These are phyloP conservation scores for Schizaphis graminum DNA, from an alignment of 2,888 invertebrate genomes.

Conservation along the genomic window DNA sequence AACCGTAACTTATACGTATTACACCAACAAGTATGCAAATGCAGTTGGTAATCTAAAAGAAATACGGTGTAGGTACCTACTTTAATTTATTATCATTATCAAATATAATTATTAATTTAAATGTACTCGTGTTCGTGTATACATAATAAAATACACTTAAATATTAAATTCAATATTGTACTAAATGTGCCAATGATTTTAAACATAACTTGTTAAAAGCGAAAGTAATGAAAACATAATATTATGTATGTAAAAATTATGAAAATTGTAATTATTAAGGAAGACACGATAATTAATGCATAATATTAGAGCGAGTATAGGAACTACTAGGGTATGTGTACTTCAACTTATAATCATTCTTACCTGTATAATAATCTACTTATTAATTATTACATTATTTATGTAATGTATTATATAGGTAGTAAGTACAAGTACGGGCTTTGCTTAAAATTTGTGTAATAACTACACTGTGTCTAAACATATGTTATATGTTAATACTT, in stretches of 20 bases:
- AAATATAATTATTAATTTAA: background rate
- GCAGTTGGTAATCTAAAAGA: background rate
- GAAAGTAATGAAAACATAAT: conserved; percentile 6
- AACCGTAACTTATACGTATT: background rate
- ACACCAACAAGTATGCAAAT: background rate
- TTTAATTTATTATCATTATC: background rate
- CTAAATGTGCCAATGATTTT: background rate
- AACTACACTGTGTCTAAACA: background rate
- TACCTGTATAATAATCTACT: background rate
- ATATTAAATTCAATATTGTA: background rate
- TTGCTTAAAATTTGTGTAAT: background rate
- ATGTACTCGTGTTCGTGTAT: background rate
- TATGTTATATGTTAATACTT: background rate
- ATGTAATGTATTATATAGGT: background rate
- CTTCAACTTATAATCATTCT: background rate
- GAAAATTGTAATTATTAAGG: conserved; percentile 14
- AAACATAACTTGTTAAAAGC: background rate
- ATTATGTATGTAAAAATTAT: background rate
- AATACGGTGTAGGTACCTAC: background rate
- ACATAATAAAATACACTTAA: background rate
- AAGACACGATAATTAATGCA: background rate
- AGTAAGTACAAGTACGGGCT: background rate
- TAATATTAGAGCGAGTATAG: background rate
- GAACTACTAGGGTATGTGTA: background rate
- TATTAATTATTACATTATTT: background rate